Base-by-base conservation (phyloP, 2,888 invertebrate genomes). In the Chouioia cunea region DNA sequence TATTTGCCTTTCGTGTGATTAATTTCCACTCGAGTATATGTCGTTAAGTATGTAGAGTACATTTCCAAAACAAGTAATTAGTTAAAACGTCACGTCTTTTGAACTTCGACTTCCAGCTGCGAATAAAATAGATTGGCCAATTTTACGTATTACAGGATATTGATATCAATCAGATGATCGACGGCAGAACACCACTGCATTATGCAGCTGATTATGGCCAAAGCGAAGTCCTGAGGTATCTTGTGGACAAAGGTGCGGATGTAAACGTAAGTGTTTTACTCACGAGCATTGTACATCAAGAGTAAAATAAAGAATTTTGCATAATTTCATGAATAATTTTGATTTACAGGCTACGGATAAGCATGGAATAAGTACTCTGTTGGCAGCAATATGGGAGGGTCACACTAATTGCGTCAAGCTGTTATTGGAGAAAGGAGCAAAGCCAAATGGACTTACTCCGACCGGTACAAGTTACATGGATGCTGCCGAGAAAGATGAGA, bases 201-300 rank as follows among this genome's bases (percentile, higher is more conserved):
- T 96, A 95, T 87, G 98, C 98, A 46, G 97, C 98, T 20, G 99
- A 99, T 87, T 98, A 97, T 87, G 98, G 98, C 0, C 98, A 99
- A 85, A 89, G 89, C 65, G 93, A 93, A 81, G 95, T 98, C 22
- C 90, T 98, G 75, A 91, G 93, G 83, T 97, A 94, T 86, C 89
- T 99, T 75, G 88, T 98, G 76, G 90, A 91, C 60, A 93, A 93
- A 86, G 98, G 97, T 77, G 97, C 97, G 57, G 91, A 97, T 88
- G 93, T 97, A 12, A 96, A 98, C 90, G 97, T 97, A 89, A 91
- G 91, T 88, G 16, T 16, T n/a, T n/a, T n/a, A n/a, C n/a, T n/a
- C n/a, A n/a, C n/a, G n/a, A n/a, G n/a, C n/a, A n/a, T n/a, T n/a
- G n/a, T n/a, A n/a, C n/a, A n/a, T n/a, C n/a, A n/a, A n/a, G n/a